phyloP scores from a whole-genome alignment of 1,140 invertebrate species.

The Bombus vancouverensis region DNA sequence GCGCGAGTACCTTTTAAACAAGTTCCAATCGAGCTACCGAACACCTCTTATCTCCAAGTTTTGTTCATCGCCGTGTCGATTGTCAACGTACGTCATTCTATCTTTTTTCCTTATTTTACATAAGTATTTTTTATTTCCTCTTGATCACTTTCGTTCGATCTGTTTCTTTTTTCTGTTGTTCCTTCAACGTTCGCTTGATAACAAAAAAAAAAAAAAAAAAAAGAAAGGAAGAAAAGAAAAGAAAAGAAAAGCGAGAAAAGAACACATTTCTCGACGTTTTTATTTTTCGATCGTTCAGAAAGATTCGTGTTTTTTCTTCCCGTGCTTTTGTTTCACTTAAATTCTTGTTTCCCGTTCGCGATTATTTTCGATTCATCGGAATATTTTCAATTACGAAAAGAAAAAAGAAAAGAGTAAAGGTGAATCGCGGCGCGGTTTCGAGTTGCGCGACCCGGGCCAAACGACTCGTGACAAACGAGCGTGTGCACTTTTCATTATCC shows the following conservation, averaged over 20 bases:
- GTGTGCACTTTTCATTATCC: conserved; percentile 60
- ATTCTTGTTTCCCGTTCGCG: not conserved
- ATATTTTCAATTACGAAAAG: not conserved
- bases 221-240: not conserved
- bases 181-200: conserved; percentile 27
- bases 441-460: not conserved
- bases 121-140: not conserved
- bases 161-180: conserved; percentile 54
- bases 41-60: conserved; percentile 59
- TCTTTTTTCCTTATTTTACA: not conserved
- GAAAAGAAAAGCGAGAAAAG: not conserved
- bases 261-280: not conserved
- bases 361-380: not conserved
- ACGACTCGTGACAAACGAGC: conserved; percentile 27
- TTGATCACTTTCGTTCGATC: conserved; percentile 51
- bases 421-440: not conserved
- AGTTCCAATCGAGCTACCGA: conserved; percentile 59
- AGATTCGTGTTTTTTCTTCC: not conserved
- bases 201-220: not conserved
- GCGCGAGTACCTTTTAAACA: conserved; percentile 65
- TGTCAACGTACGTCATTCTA: conserved; percentile 5
- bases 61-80: conserved; percentile 44
- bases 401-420: not conserved
- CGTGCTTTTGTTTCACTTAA: not conserved
- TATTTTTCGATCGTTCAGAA: conserved; percentile 32